phyloP scores from a whole-genome alignment of 2,888 invertebrate genomes.

The Tricholauxania praeusta region DNA sequence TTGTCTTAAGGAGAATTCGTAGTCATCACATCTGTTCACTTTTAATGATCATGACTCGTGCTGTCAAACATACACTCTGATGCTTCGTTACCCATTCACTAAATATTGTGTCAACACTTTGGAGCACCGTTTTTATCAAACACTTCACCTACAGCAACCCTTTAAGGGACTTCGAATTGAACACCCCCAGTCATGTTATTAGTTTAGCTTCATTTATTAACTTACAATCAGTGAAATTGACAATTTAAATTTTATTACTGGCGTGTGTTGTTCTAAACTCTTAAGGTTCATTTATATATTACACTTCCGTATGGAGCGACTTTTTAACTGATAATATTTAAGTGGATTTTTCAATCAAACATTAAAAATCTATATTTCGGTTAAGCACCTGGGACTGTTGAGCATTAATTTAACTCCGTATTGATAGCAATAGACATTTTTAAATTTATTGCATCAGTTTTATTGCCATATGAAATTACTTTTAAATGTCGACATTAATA shows the following conservation, averaged over 20 bases:
- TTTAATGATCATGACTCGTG: constrained; percentile 6
- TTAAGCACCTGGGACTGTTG: not conserved
- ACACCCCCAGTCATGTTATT: not conserved
- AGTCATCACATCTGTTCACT: constrained; percentile 12
- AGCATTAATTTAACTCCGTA: not conserved
- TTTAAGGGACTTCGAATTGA: not conserved
- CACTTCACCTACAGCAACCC: constrained; percentile 39
- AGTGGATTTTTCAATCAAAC: constrained; percentile 14
- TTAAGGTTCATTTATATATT: constrained; percentile 36
- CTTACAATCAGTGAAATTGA: constrained; percentile 41
- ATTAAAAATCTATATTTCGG: not conserved
- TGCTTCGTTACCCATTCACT: constrained; percentile 35
- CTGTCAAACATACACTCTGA: not conserved
- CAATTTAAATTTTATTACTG: constrained; percentile 42
- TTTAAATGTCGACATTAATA: not conserved
- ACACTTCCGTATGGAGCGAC: constrained; percentile 42
- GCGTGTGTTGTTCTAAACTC: constrained; percentile 14
- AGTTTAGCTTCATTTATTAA: constrained; percentile 18
- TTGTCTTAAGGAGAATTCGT: not conserved
- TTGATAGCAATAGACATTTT: not conserved
- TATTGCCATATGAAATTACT: constrained; percentile 28
- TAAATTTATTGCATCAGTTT: constrained; percentile 21
- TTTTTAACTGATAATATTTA: constrained; percentile 42
- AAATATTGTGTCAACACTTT: constrained; percentile 61
- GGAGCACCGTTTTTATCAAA: constrained; percentile 49